Conservation (phyloP, 1,140 invertebrate genomes). For the Polypedilum vanderplanki region DNA sequence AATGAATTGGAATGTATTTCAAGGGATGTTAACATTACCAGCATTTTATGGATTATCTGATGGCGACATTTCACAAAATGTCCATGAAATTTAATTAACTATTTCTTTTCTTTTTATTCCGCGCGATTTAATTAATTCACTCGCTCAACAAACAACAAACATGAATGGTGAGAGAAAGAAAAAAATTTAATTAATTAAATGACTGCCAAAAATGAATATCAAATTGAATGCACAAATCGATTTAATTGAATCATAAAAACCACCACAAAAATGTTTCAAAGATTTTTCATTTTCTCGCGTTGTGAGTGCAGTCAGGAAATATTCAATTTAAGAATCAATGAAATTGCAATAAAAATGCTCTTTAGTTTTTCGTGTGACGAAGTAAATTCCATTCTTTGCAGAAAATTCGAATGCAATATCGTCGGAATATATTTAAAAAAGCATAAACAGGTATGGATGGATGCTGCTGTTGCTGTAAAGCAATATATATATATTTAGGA, state of each 20-base stretch:
- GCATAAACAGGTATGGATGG: constrained; percentile 9
- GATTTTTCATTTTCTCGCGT: not conserved
- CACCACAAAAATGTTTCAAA: not conserved
- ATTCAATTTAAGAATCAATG: not conserved
- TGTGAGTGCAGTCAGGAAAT: not conserved
- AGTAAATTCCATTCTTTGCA: constrained; percentile 18
- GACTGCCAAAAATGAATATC: not conserved
- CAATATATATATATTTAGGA: not conserved
- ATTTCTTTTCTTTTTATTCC: not conserved
- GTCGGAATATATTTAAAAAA: not conserved
- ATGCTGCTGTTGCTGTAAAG: not conserved
- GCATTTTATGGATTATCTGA: not conserved
- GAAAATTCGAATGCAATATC: no score
- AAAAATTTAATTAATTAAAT: not conserved
- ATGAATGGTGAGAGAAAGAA: no score
- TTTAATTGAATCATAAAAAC: constrained; percentile 20
- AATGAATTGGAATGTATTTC: not conserved
- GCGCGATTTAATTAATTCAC: constrained; percentile 12
- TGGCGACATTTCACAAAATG: not conserved
- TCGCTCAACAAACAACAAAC: not conserved
- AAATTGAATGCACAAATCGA: not conserved
- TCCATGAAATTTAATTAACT: constrained; percentile 19
- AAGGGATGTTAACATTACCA: not conserved
- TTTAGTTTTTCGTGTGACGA: not conserved
- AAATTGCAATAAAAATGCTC: not conserved